A percentile compares a stretch with the other conserved stretches of the same genome.
Conservation (phyloP, 2,797 vertebrate species). For the Gobionotothen gibberifrons region DNA sequence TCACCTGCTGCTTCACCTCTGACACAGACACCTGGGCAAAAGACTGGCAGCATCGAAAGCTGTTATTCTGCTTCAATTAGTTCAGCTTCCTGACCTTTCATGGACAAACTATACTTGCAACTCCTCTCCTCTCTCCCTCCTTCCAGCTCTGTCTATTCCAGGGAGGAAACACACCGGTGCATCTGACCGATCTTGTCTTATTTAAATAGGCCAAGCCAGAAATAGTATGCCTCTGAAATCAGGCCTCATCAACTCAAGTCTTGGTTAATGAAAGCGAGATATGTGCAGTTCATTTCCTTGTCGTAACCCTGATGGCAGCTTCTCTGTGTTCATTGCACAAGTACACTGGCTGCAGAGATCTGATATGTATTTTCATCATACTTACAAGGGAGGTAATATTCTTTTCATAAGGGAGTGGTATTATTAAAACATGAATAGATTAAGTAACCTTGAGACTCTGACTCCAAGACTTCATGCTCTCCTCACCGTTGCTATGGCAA, state of each 20-base stretch:
- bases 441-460: constrained; percentile 83
- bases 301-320: constrained; percentile 53
- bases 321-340: constrained; percentile 52
- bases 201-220: constrained; percentile 63
- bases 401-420: constrained; percentile 68
- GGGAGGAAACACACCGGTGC: constrained; percentile 38
- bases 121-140: constrained; percentile 3
- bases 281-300: constrained; percentile 66
- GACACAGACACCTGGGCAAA: constrained; percentile 59
- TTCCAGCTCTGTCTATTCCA: constrained; percentile 30
- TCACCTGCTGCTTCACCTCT: constrained; percentile 72
- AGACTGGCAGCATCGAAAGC: constrained; percentile 25
- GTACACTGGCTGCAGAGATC: constrained; percentile 47
- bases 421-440: constrained; percentile 81
- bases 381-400: constrained; percentile 70
- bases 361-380: constrained; percentile 73
- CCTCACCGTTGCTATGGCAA: constrained; percentile 82
- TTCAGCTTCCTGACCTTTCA: constrained; percentile 7
- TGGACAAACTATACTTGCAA: constrained; percentile 1
- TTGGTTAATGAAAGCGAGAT: constrained; percentile 52
- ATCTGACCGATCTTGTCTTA: constrained; percentile 52
- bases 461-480: constrained; percentile 67
- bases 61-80: constrained; percentile 9
- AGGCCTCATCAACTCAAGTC: constrained; percentile 52
- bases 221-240: constrained; percentile 60